phyloP scores from a whole-genome alignment of 2,888 invertebrate species.

The Pharmacophagus antenor region DNA sequence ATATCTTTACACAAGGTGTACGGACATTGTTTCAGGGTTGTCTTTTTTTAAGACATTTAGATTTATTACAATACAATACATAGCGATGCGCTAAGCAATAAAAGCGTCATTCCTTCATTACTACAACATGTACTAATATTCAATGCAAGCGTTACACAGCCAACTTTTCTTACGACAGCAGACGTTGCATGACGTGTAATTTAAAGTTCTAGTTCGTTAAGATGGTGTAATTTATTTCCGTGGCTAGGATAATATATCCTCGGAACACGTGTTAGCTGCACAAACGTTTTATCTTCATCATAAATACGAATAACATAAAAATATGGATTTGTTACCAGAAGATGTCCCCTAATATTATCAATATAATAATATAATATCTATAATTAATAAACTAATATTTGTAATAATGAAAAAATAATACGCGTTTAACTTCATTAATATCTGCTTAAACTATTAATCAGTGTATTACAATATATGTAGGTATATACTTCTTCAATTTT shows the following conservation, averaged over 20 bases:
- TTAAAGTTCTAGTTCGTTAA: background rate
- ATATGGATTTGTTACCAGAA: too few relatives aligned
- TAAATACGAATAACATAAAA: too few relatives aligned
- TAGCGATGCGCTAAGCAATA: background rate
- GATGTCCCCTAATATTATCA: too few relatives aligned
- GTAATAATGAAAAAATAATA: too few relatives aligned
- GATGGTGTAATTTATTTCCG: background rate
- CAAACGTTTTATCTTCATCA: background rate
- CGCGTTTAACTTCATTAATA: too few relatives aligned
- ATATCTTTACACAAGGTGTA: too few relatives aligned
- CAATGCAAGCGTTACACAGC: background rate
- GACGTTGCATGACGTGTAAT: constrained; percentile 1
- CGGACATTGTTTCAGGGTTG: background rate
- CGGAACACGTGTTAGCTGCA: background rate
- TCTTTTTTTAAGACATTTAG: background rate
- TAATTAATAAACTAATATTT: too few relatives aligned
- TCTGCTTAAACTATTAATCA: too few relatives aligned
- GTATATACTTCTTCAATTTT: too few relatives aligned
- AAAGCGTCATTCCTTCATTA: background rate
- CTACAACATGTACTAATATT: constrained; percentile 2
- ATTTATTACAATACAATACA: background rate
- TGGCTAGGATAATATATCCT: background rate
- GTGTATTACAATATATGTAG: too few relatives aligned
- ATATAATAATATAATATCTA: too few relatives aligned
- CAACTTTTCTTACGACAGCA: background rate